Evolutionary conservation across 2,797 vertebrate genomes (phyloP).

Genomic region (Enteromius fasciolatus): DNA sequence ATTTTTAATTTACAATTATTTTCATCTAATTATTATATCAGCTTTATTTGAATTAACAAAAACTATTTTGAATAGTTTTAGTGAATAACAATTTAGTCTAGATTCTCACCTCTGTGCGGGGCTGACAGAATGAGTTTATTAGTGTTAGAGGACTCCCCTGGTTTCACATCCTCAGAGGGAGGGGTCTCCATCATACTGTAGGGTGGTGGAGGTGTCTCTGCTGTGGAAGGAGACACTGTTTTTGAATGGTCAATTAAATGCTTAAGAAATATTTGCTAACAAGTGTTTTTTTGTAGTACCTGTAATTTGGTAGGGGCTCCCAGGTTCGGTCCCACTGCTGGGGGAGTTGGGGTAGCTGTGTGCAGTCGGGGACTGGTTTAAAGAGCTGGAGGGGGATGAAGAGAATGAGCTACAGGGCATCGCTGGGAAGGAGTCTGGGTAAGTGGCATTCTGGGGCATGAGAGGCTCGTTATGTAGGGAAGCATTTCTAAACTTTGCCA

Average conservation of each 20-base stretch:
- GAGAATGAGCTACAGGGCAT: slow-evolving; percentile 82
- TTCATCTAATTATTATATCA: neutral
- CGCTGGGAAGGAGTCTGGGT: slow-evolving; percentile 92
- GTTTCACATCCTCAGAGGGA: slow-evolving; percentile 80
- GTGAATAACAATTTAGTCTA: slow-evolving; percentile 41
- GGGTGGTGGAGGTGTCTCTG: slow-evolving; percentile 87
- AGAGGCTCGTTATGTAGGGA: slow-evolving; percentile 92
- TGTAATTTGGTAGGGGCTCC: slow-evolving; percentile 89
- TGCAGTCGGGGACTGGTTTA: slow-evolving; percentile 81
- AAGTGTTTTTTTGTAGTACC: slow-evolving; percentile 71
- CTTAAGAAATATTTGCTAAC: neutral
- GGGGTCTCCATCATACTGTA: slow-evolving; percentile 86
- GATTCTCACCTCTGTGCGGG: slow-evolving; percentile 80
- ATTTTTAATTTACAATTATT: neutral
- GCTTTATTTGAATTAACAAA: neutral
- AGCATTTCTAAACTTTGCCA: slow-evolving; percentile 92
- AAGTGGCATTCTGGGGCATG: slow-evolving; percentile 96
- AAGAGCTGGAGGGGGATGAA: slow-evolving; percentile 81
- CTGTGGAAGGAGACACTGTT: slow-evolving; percentile 56
- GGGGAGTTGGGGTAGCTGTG: slow-evolving; percentile 89
- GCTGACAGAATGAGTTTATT: slow-evolving; percentile 85
- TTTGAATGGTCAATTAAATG: neutral
- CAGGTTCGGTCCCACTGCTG: slow-evolving; percentile 85
- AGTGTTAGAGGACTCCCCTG: slow-evolving; percentile 77
- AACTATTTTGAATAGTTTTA: neutral